Base-by-base conservation (phyloP, 2,113 vertebrate species). In the Quiscalus mexicanus region DNA sequence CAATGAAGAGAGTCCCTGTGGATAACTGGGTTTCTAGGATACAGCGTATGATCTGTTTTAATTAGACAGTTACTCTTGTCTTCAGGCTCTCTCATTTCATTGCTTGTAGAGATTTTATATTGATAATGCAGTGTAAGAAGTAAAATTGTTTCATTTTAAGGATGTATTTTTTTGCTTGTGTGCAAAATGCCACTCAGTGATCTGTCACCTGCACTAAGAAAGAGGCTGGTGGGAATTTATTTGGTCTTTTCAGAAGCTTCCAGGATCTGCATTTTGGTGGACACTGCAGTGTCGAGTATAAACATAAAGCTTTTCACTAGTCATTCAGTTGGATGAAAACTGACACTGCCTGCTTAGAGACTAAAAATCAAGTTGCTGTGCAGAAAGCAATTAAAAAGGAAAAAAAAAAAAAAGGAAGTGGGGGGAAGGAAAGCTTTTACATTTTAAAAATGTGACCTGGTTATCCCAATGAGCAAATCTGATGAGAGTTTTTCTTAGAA, bases 1-100 rank as follows among this genome's bases (percentile, higher is more conserved):
- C 93, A 94, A 15, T 73, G 74, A 83, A 67, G 78, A 86, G 60
- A 79, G 67, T 82, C 80, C 91, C 82, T 5, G 53, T 94, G 91
- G 96, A 87, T 95, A 93, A 88, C 42, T 65, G 85, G 84, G 96
- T 97, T 97, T 95, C 96, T 95, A 88, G 91, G 95, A 95, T 95
- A 95, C 85, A 65, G 65, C 1, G 0, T 73, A 47, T 67, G 25
- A 68, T 93, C 73, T 92, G 65, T 70, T 89, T 94, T 96, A 97
- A 97, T 97, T 95, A 95, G 64, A 23, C 65, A 73, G 80, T 69
- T 94, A 64, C 24, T 58, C 60, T 49, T 91, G 58, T 75, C 79
- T 88, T 90, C 62, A 41, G 56, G 37, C 68, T 68, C 13, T 75
- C 50, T 88, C 41, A 16, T 31, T 75, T 86, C 39, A 13, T 67